Base-by-base conservation (phyloP, 2,888 invertebrate genomes). In the Chaetogeoica ovagalla region DNA sequence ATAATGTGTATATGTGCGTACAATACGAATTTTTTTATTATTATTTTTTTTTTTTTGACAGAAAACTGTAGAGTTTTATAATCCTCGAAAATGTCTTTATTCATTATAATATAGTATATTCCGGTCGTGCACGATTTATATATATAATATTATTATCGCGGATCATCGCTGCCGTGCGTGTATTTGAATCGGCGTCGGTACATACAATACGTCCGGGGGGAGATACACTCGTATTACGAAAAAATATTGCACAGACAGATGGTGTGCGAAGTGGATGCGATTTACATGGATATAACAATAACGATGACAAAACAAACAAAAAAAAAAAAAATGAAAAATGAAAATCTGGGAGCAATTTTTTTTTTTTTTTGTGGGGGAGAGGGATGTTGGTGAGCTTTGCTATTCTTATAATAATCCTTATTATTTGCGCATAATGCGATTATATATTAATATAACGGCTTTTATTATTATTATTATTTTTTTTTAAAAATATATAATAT, bases 181-280 rank as follows among this genome's bases (percentile, higher is more conserved):
- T n/a, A 2, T 7, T 43, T 43, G 43, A 43, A 43, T 9, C 43
- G 30, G 30, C 30, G 30, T 1, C 30, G 30, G 30, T 30, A 30
- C 30, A 48, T 48, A 13, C 48, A 48, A 48, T 55, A 74, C 52
- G 65, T 55, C 1, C n/a, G n/a, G 30, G 30, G 30, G 30, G 30
- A 30, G 30, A 65, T 65, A 57, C 9, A 8, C 11, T 57, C 19
- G 2, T 43, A 43, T 43, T 43, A 21, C 13, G 39, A 62, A 30
- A 30, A 30, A 30, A 4, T 1, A 30, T 4, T 30, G 30, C 30
- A 74, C 11, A 37, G 55, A n/a, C 74, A 74, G 74, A 74, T 74
- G 74, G 74, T 74, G 74, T 55, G 57, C 23, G 39, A 48, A 48
- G 48, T 39, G 63, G 63, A 37, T 74, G 37, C 65, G 55, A 69